Conservation (phyloP, 2,797 vertebrate genomes). For the Salarias fasciatus region DNA sequence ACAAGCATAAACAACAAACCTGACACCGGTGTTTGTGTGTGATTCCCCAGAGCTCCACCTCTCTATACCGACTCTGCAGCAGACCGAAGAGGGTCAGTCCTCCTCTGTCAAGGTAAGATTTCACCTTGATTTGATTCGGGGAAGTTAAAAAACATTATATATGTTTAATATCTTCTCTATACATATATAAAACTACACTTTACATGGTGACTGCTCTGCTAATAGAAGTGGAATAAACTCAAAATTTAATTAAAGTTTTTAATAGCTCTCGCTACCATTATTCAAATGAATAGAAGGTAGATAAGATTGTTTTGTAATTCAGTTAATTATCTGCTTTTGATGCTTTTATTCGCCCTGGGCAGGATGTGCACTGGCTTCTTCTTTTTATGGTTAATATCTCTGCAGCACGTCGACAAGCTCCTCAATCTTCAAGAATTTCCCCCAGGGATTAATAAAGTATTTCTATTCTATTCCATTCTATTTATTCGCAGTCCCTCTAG, state of each 20-base stretch:
- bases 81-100: slow-evolving; percentile 68
- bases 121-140: neutral
- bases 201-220: neutral
- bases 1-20: neutral
- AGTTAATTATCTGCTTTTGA: neutral
- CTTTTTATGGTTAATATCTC: too few relatives aligned
- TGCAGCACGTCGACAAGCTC: neutral
- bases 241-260: neutral
- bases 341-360: slow-evolving; percentile 1
- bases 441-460: too few relatives aligned
- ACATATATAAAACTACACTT: neutral
- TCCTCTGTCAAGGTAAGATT: slow-evolving; percentile 70
- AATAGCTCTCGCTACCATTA: slow-evolving; percentile 1
- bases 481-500: too few relatives aligned
- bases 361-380: too few relatives aligned
- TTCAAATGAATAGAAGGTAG: neutral
- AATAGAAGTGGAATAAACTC: neutral
- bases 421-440: too few relatives aligned
- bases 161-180: neutral
- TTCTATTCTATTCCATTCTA: too few relatives aligned
- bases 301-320: neutral
- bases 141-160: too few relatives aligned
- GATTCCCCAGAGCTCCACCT: slow-evolving; percentile 73
- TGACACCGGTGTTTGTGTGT: slow-evolving; percentile 43
- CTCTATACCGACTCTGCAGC: slow-evolving; percentile 71